Conservation (phyloP, 2,113 vertebrate genomes). For the Gorsachius goisagi region DNA sequence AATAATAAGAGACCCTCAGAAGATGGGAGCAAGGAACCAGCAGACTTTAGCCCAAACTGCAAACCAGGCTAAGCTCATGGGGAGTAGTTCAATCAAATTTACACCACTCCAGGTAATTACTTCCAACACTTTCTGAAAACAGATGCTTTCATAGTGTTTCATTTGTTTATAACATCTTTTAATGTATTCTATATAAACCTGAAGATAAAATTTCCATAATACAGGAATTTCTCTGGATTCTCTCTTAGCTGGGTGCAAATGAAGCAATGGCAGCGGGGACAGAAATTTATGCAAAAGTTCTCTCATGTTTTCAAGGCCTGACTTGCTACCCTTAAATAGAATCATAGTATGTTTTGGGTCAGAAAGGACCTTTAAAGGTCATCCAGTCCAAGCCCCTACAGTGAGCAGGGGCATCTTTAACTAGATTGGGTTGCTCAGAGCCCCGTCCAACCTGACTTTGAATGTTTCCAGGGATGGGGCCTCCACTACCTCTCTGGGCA, state of each 20-base stretch:
- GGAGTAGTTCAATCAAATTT: not conserved
- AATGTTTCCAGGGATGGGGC: too few relatives aligned
- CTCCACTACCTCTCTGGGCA: too few relatives aligned
- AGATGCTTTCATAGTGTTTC: not conserved
- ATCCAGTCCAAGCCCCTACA: too few relatives aligned
- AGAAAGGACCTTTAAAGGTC: too few relatives aligned
- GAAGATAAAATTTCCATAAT: not conserved
- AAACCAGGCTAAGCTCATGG: not conserved
- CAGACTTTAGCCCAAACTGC: not conserved
- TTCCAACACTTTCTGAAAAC: not conserved
- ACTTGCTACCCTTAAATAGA: not conserved
- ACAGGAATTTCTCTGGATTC: not conserved
- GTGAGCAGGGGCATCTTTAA: too few relatives aligned
- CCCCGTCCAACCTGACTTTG: too few relatives aligned
- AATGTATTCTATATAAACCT: not conserved
- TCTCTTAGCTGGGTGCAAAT: not conserved
- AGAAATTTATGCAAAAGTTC: not conserved
- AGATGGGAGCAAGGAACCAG: not conserved
- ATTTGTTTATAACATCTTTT: not conserved
- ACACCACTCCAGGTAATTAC: not conserved
- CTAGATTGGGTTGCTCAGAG: too few relatives aligned
- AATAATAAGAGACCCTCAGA: not conserved
- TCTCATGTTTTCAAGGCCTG: not conserved
- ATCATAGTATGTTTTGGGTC: too few relatives aligned
- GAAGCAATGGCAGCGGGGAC: not conserved